These are phyloP conservation scores for Parazoanthus darwini DNA, from an alignment of 92 coral and sea anemone species.

Conservation along the genomic window DNA sequence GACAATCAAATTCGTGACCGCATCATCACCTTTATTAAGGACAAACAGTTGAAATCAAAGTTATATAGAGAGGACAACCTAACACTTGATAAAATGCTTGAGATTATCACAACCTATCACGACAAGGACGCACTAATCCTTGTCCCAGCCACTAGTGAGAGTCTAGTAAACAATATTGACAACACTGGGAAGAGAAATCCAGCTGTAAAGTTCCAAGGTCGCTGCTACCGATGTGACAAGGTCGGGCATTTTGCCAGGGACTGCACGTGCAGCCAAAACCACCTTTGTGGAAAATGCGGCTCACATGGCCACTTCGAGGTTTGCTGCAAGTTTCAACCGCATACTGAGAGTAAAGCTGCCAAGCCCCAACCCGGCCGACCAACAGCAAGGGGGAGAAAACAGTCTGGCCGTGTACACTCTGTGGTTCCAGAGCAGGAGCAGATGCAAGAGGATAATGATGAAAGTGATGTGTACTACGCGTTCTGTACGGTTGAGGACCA, in stretches of 20 bases:
- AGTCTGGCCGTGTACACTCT: conserved; percentile 6
- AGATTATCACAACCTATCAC: conserved; percentile 47
- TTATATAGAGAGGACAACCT: conserved; percentile 48
- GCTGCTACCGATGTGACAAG: conserved; percentile 42
- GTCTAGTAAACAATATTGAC: neutral
- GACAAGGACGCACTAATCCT: conserved; percentile 48
- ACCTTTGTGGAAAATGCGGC: conserved; percentile 44
- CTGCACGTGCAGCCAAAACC: conserved; percentile 15
- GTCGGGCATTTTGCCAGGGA: conserved; percentile 39
- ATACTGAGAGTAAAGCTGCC: neutral
- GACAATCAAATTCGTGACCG: too few relatives aligned
- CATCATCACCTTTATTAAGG: conserved; percentile 12
- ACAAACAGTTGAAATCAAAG: conserved; percentile 51
- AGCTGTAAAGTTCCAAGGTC: conserved; percentile 19
- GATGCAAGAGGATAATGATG: too few relatives aligned
- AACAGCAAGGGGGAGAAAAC: conserved; percentile 16
- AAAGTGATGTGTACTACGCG: too few relatives aligned
- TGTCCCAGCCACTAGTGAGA: neutral
- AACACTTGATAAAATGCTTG: conserved; percentile 42
- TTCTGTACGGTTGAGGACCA: too few relatives aligned
- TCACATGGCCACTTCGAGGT: conserved; percentile 40
- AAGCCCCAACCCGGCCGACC: neutral
- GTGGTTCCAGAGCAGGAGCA: neutral
- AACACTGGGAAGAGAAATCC: conserved; percentile 8
- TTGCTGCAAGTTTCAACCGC: conserved; percentile 25